Evolutionary conservation across 92 coral and sea anemone genomes (phyloP), one percentile per base, ranked within the genome.

Genomic region (Ricordea florida): DNA sequence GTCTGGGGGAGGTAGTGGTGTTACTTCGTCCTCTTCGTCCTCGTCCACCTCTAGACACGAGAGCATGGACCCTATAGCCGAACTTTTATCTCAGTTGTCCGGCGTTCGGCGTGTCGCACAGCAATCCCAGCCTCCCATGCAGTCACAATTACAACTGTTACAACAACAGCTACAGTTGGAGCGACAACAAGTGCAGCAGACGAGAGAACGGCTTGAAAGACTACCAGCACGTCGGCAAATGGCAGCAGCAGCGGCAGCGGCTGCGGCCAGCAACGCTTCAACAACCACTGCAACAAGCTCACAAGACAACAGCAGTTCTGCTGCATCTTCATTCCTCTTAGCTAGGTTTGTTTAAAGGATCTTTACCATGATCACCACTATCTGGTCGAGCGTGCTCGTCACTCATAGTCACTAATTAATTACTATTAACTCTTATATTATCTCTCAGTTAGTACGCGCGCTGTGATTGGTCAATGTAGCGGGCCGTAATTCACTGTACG

Each of bases 1-100:
- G 56, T 93, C 97, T 14, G 80, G 92, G 28, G 80, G 84, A 27
- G 55, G 85, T 6, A 36, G 72, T 44, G 88, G 84, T 15, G 78
- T 79, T 9, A 50, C 97, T 9, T 71, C 92, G 20, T 76, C 92
- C 22, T 77, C 96, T 0, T 66, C 85, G 14, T 81, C 98, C 5
- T 82, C 91, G 38, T 63, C 93, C 66, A 78, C 93, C 32, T 82
- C 89, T 36, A 85, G 72, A 66, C 81, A 97, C 29, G 98, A 94
- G 72, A 94, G 94, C 66, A 94, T 94, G 97, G 98, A 94, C 50
- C 98, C 98, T 22, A 91, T 94, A 69, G 98, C 98, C 1, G 98
- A 94, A 72, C 89, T 94, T 20, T 42, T 94, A 37, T 94, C 98
- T 48, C 98, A 94, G 80, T 72, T 94, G 28, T 94, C 98, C 42